phyloP scores from a whole-genome alignment of 2,888 invertebrate species.

The Amiota minor region DNA sequence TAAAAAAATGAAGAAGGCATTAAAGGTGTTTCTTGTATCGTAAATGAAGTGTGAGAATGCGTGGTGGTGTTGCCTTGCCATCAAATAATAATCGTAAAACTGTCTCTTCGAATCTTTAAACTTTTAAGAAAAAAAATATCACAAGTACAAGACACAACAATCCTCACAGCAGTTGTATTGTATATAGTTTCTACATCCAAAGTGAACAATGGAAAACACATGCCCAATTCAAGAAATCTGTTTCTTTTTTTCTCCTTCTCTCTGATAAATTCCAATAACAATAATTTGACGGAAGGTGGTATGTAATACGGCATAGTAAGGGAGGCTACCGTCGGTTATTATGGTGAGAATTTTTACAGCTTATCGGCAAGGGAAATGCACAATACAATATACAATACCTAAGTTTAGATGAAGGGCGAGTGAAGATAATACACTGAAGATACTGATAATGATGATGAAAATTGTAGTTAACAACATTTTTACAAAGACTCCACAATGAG shows the following conservation, averaged over 20 bases:
- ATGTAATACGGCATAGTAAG: no score
- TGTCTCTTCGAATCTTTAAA: conserved; percentile 41
- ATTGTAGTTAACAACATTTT: conserved; percentile 11
- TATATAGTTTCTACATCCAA: no score
- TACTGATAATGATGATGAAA: neutral
- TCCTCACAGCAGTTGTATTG: no score
- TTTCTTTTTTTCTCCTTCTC: neutral
- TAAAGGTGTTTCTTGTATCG: neutral
- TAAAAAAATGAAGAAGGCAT: neutral
- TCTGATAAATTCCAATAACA: conserved; percentile 4
- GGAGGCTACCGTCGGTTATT: neutral
- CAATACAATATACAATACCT: conserved; percentile 55
- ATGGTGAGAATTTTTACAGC: conserved; percentile 31
- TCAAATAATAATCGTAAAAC: conserved; percentile 58
- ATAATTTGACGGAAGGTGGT: neutral
- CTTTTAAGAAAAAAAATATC: neutral
- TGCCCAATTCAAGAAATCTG: no score
- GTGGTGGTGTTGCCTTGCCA: conserved; percentile 33
- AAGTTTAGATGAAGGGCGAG: neutral
- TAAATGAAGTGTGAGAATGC: conserved; percentile 32
- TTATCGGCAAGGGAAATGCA: conserved; percentile 64
- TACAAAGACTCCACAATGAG: conserved; percentile 54
- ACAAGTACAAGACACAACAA: no score
- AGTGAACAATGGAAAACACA: no score
- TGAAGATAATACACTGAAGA: neutral